Evolutionary conservation across 1,140 invertebrate genomes (phyloP).

Genomic region (Heliconius himera): DNA sequence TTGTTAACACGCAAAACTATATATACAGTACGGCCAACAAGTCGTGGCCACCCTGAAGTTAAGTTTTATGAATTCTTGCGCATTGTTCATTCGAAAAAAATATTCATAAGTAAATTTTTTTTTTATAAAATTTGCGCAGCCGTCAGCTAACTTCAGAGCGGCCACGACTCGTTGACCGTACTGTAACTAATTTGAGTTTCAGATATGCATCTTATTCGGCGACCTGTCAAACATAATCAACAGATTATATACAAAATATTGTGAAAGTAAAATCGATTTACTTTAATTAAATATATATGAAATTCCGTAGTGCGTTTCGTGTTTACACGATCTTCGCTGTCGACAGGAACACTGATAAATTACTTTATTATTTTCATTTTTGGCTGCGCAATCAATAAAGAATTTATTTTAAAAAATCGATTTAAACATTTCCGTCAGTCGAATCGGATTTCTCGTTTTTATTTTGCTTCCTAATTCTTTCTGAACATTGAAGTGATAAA

Average conservation of each 20-base stretch:
- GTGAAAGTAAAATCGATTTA: conserved; percentile 14
- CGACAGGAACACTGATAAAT: not conserved
- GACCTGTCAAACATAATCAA: conserved; percentile 10
- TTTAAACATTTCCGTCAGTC: not conserved
- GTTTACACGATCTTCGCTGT: not conserved
- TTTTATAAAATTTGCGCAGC: too few species aligned
- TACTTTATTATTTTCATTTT: not conserved
- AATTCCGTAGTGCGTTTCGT: not conserved
- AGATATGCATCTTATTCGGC: not conserved
- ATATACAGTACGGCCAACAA: too few species aligned
- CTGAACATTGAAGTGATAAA: too few species aligned
- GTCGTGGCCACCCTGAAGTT: too few species aligned
- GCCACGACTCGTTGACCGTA: too few species aligned
- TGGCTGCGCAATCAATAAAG: not conserved
- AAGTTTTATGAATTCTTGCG: too few species aligned
- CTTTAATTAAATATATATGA: not conserved
- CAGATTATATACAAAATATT: conserved; percentile 3
- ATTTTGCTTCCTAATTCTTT: too few species aligned
- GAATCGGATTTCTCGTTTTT: not conserved
- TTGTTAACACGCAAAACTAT: conserved; percentile 26
- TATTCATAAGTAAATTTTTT: too few species aligned
- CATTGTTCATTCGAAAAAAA: too few species aligned
- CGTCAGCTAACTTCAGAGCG: too few species aligned
- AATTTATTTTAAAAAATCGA: not conserved
- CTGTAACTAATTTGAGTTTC: not conserved